Evolutionary conservation across 2,797 vertebrate genomes (phyloP).

Genomic region (Neostethus bicornis): DNA sequence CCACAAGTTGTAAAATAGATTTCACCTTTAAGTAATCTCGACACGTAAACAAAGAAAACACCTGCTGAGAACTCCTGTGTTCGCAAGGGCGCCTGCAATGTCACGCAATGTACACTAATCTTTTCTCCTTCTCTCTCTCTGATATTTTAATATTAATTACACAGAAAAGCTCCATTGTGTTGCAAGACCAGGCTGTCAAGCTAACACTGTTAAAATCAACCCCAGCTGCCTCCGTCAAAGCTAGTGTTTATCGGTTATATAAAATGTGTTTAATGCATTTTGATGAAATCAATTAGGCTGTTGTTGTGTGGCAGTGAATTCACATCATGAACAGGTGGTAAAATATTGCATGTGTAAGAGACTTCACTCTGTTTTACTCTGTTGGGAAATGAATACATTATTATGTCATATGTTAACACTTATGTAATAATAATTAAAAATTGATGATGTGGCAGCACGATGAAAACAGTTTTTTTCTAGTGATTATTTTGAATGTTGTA

Average conservation of each 20-base stretch:
- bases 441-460: too few relatives aligned
- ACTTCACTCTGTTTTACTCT: neutral
- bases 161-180: neutral
- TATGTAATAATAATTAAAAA: too few relatives aligned
- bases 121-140: neutral
- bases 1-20: neutral
- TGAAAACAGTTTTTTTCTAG: too few relatives aligned
- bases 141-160: conserved; percentile 1
- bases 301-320: neutral
- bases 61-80: neutral
- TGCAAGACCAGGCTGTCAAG: neutral
- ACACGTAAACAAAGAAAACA: neutral
- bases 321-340: too few relatives aligned
- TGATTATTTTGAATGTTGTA: too few relatives aligned
- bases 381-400: too few relatives aligned
- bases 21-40: neutral
- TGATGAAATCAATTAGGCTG: conserved; percentile 3
- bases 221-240: conserved; percentile 5
- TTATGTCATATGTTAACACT: too few relatives aligned
- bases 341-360: too few relatives aligned
- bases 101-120: neutral
- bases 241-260: neutral
- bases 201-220: conserved; percentile 2
- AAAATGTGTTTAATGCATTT: neutral
- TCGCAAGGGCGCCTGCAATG: neutral